Evolutionary conservation across 2,888 invertebrate species (phyloP), one percentile per base, ranked within the genome.

Genomic region (Drosophila picticornis): DNA sequence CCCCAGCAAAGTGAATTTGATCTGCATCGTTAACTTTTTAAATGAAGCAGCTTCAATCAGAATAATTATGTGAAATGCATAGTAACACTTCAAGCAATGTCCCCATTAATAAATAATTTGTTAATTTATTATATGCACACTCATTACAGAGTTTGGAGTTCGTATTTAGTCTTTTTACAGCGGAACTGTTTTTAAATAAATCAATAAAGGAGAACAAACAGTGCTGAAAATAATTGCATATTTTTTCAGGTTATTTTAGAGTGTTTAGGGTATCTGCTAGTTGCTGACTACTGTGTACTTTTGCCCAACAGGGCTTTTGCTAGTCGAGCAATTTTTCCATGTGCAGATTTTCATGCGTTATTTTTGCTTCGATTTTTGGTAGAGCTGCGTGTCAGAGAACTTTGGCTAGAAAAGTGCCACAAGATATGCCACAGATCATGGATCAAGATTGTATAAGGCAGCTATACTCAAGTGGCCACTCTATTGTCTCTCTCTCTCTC

Each of bases 401-500:
- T 55, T 53, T 58, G 43, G 52, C 52, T 32, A 38, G 40, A 58
- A 22, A 13, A 31, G 36, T 31, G 10, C n/a, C 36, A 59, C 11
- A 38, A 56, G 60, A 67, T 80, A 71, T 64, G 71, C 48, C 25
- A 68, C 56, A 56, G 80, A 78, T 78, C 78, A 72, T 31, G 77
- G 77, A 80, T 78, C 77, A 68, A 61, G 61, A 55, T 46, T 31
- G 55, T 25, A 46, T 46, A 25, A 51, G 60, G 36, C 52, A 60
- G 56, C 60, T 57, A 53, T 40, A 36, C 48, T 59, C 51, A 63
- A 78, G 63, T 76, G 67, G 62, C 51, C 48, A 60, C 58, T 25
- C 43, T 31, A 11, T 16, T 13, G 9, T 46, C 48, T 25, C 11
- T 46, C 27, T 58, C 46, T 61, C 52, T 46, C 34, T 27, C 13